Percentiles rank a stretch among this genome's conserved stretches.
Conservation (phyloP, 2,888 invertebrate genomes). For the Conus canariensis region DNA sequence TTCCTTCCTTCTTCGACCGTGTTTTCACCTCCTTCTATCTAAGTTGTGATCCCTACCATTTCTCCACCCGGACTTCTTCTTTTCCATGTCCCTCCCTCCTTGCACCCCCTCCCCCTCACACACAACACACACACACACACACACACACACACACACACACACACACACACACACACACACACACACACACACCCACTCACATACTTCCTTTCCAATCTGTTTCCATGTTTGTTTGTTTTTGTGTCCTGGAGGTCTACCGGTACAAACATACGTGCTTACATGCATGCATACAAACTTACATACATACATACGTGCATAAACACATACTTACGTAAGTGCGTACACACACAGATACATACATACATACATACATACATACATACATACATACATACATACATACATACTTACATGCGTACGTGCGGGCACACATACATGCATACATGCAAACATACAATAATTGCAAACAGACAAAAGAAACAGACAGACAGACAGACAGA, state of each 20-base stretch:
- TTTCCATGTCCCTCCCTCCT: no score
- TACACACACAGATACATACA: neutral
- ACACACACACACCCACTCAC: neutral
- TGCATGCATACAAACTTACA: neutral
- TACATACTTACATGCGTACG: neutral
- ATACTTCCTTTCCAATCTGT: neutral
- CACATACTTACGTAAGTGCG: neutral
- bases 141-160: slow-evolving; percentile 1
- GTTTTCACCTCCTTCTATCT: no score
- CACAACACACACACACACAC: neutral
- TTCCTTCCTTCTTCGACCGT: no score
- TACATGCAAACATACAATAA: no score
- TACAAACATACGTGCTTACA: neutral
- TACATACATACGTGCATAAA: neutral
- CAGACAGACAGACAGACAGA: no score
- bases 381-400: neutral
- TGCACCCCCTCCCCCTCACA: neutral
- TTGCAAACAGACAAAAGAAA: no score
- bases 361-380: neutral
- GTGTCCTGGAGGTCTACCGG: neutral
- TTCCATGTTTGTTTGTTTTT: no score
- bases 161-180: slow-evolving; percentile 6
- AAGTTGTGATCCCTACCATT: no score
- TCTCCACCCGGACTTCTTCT: no score
- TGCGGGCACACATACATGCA: no score